These are phyloP conservation scores for Hesperophylax magnus DNA, from an alignment of 1,140 invertebrate species.

Conservation along the genomic window DNA sequence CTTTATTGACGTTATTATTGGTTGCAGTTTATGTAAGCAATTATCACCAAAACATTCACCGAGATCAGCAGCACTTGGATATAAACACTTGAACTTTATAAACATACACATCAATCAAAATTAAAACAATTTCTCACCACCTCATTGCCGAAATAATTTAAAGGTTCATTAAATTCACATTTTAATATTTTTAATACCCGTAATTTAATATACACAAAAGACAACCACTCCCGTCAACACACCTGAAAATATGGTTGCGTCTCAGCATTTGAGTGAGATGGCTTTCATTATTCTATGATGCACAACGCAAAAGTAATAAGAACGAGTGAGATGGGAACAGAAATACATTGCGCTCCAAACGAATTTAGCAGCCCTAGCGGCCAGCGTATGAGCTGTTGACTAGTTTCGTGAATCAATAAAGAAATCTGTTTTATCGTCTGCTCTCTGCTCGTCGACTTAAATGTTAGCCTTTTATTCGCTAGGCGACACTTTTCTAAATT, in stretches of 20 bases:
- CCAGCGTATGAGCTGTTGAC: constrained; percentile 29
- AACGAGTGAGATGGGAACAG: constrained; percentile 42
- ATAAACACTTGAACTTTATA: constrained; percentile 21
- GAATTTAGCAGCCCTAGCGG: constrained; percentile 44
- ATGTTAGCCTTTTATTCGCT: neutral
- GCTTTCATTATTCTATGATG: constrained; percentile 50
- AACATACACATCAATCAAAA: constrained; percentile 11
- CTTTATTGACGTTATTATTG: constrained; percentile 39
- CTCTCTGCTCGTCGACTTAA: neutral
- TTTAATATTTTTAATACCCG: constrained; percentile 50
- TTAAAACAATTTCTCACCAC: constrained; percentile 18
- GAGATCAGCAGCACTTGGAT: constrained; percentile 41
- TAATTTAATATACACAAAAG: constrained; percentile 51
- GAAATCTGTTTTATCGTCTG: constrained; percentile 34
- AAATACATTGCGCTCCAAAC: constrained; percentile 25
- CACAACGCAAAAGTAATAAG: constrained; percentile 46
- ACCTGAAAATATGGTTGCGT: constrained; percentile 53
- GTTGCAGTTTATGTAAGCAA: constrained; percentile 50
- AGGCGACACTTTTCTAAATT: neutral
- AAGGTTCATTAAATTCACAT: constrained; percentile 47
- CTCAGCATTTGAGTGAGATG: constrained; percentile 50
- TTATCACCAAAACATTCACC: constrained; percentile 50
- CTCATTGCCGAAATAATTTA: constrained; percentile 20
- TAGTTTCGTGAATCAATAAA: constrained; percentile 22
- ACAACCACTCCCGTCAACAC: constrained; percentile 53